Percentiles rank a stretch among this genome's conserved stretches.
These are phyloP conservation scores for Drosophila infuscata DNA, from an alignment of 2,888 invertebrate genomes.

Conservation along the genomic window DNA sequence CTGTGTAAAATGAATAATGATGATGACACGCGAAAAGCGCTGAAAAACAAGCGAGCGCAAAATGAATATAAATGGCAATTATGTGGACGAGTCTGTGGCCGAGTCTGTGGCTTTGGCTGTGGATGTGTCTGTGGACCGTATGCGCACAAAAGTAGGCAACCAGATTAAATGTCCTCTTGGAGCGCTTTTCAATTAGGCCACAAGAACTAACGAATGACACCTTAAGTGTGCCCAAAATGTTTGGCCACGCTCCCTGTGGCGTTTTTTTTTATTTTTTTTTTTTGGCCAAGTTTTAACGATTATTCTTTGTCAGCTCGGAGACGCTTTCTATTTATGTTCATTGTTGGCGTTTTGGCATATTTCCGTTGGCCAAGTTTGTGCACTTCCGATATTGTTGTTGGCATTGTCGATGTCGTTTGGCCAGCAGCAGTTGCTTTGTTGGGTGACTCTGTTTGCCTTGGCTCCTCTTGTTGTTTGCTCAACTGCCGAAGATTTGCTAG, in stretches of 20 bases:
- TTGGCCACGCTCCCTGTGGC: constrained; percentile 17
- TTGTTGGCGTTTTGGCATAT: constrained; percentile 62
- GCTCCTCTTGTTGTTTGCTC: constrained; percentile 52
- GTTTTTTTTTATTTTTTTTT: constrained; percentile 32
- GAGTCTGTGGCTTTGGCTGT: constrained; percentile 17
- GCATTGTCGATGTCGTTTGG: constrained; percentile 27
- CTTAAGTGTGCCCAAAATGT: constrained; percentile 53
- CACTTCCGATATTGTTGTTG: constrained; percentile 52
- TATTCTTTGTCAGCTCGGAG: constrained; percentile 66
- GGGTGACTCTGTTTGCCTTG: constrained; percentile 41
- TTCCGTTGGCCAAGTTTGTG: constrained; percentile 72
- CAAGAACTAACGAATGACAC: constrained; percentile 74
- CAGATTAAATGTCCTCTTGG: constrained; percentile 31
- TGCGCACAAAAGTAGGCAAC: constrained; percentile 44
- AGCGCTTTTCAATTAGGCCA: constrained; percentile 56
- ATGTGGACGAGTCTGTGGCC: constrained; percentile 31
- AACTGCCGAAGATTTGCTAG: constrained; percentile 65
- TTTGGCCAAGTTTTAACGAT: constrained; percentile 51
- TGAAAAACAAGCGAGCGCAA: constrained; percentile 55
- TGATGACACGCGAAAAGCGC: constrained; percentile 68
- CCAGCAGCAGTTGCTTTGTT: constrained; percentile 46
- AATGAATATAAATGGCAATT: constrained; percentile 82
- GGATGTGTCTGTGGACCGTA: constrained; percentile 33
- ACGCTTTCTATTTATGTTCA: constrained; percentile 58
- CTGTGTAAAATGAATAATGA: constrained; percentile 70